These are phyloP conservation scores for Mesorhabditis spiculigera DNA, from an alignment of 2,888 invertebrate genomes.

Conservation along the genomic window DNA sequence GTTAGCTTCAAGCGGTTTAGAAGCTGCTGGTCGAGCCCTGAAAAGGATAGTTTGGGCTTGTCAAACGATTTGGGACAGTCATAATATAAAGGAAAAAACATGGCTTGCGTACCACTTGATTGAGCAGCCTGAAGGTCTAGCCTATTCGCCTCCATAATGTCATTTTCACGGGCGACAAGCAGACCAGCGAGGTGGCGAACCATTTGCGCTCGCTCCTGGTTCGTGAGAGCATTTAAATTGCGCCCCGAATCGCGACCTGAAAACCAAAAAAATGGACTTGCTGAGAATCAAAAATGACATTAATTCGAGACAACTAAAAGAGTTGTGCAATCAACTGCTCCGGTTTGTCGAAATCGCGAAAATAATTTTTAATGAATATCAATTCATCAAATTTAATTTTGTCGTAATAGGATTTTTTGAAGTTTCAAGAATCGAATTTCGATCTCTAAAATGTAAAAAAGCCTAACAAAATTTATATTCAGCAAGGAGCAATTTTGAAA, in stretches of 20 bases:
- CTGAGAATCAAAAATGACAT: not conserved
- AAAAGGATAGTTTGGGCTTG: constrained; percentile 9
- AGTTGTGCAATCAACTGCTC: too few species aligned
- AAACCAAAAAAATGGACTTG: constrained; percentile 3
- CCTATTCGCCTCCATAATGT: constrained; percentile 83
- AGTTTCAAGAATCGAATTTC: too few species aligned
- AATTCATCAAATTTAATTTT: not conserved
- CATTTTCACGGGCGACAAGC: constrained; percentile 74
- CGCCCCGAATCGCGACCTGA: constrained; percentile 84
- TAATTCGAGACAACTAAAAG: not conserved
- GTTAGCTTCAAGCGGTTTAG: constrained; percentile 80
- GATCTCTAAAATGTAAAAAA: not conserved
- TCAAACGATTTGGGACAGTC: constrained; percentile 5
- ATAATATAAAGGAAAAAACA: not conserved
- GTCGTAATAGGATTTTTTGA: too few species aligned
- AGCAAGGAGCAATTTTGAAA: not conserved
- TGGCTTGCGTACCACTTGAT: constrained; percentile 65
- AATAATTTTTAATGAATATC: not conserved
- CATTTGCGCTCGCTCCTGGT: constrained; percentile 79
- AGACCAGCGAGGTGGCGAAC: constrained; percentile 84
- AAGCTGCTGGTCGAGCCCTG: constrained; percentile 75
- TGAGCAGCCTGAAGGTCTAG: constrained; percentile 81
- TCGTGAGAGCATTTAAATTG: constrained; percentile 74
- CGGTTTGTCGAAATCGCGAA: not conserved
- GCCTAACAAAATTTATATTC: not conserved